These are phyloP conservation scores for Halcyon badia DNA, from an alignment of 2,797 vertebrate genomes.

Conservation along the genomic window DNA sequence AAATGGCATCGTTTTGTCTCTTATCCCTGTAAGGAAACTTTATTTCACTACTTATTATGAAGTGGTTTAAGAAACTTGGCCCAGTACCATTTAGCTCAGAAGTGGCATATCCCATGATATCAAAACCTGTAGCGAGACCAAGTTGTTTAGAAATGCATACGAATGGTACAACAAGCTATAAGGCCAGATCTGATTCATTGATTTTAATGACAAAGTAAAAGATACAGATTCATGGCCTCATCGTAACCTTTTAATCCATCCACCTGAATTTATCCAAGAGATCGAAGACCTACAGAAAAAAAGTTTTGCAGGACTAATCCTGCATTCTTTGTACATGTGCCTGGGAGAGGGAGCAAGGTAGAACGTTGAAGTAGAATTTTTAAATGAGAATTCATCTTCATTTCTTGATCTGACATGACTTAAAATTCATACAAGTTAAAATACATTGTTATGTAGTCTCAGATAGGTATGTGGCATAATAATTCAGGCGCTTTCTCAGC, in stretches of 20 bases:
- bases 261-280: background rate
- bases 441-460: background rate
- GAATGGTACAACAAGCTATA: background rate
- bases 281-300: background rate
- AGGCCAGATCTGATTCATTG: background rate
- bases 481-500: background rate
- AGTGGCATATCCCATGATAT: background rate
- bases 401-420: background rate
- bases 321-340: background rate
- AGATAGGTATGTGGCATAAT: background rate
- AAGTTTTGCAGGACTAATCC: background rate
- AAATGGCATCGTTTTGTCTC: background rate
- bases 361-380: background rate
- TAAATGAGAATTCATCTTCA: background rate
- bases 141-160: background rate
- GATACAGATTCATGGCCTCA: background rate
- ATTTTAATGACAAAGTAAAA: background rate
- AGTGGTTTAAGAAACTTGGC: background rate
- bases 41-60: background rate
- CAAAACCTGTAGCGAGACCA: accelerated
- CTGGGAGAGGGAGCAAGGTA: background rate
- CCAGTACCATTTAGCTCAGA: background rate
- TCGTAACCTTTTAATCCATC: background rate
- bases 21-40: background rate
- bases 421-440: background rate